phyloP scores from a whole-genome alignment of 2,113 vertebrate species.

The Otocyon megalotis region DNA sequence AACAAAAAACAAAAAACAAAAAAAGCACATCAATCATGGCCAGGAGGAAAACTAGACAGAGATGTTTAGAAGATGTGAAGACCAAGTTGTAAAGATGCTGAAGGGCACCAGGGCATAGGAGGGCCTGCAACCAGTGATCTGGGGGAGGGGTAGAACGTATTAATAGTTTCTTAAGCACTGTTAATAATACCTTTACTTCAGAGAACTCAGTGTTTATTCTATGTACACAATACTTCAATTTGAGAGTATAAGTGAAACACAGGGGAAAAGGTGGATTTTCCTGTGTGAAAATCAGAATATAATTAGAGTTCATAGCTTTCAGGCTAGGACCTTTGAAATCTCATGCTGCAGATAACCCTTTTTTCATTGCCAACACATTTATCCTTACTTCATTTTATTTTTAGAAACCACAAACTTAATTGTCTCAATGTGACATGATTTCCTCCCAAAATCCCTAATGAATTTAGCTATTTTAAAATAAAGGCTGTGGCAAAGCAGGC shows the following conservation, averaged over 20 bases:
- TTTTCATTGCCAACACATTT: conserved; percentile 23
- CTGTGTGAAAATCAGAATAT: conserved; percentile 56
- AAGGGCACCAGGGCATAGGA: background rate
- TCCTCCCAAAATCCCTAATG: background rate
- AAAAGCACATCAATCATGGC: background rate
- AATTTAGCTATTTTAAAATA: conserved; percentile 58
- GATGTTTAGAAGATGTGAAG: background rate
- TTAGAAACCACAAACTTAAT: conserved; percentile 53
- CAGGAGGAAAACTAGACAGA: background rate
- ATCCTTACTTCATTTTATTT: conserved; percentile 63
- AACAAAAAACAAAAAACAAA: background rate
- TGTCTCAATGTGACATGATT: conserved; percentile 40
- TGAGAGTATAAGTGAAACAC: conserved; percentile 5
- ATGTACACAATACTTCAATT: conserved; percentile 9
- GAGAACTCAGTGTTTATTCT: conserved; percentile 30
- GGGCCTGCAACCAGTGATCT: background rate
- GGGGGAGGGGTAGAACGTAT: background rate
- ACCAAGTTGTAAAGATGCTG: background rate
- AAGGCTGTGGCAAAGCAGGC: background rate
- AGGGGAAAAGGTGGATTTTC: background rate
- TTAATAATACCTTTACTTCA: conserved; percentile 37
- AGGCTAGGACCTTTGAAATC: conserved; percentile 52
- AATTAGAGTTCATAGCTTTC: conserved; percentile 57
- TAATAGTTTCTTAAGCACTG: conserved; percentile 14
- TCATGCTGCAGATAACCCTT: background rate